Evolutionary conservation across 2,797 vertebrate genomes (phyloP).

Genomic region (Hypotaenidia okinawae): DNA sequence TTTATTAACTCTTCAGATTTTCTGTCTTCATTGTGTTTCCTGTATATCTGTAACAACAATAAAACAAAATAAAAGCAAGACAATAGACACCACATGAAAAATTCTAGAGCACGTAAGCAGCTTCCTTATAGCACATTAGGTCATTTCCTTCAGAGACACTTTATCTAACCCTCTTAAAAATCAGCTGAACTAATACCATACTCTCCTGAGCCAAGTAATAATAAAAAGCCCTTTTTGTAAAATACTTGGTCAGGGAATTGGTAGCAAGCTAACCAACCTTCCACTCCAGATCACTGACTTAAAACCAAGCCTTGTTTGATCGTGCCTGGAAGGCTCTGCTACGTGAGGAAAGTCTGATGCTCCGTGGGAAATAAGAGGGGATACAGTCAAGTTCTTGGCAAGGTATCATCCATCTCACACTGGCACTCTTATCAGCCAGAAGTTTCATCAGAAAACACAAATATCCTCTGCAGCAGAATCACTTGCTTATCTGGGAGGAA

Average conservation of each 20-base stretch:
- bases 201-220: slow-evolving; percentile 13
- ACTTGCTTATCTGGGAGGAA: slow-evolving; percentile 28
- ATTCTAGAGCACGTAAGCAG: slow-evolving; percentile 41
- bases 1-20: slow-evolving; percentile 68
- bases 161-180: slow-evolving; percentile 44
- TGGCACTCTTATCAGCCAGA: slow-evolving; percentile 28
- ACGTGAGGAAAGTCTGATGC: not conserved
- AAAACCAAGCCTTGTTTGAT: slow-evolving; percentile 28
- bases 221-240: not conserved
- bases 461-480: slow-evolving; percentile 33
- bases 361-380: not conserved
- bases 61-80: slow-evolving; percentile 59
- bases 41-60: slow-evolving; percentile 39
- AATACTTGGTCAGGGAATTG: slow-evolving; percentile 22
- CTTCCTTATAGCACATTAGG: slow-evolving; percentile 59
- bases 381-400: slow-evolving; percentile 7
- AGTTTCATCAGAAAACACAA: slow-evolving; percentile 44
- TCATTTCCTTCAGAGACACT: slow-evolving; percentile 60
- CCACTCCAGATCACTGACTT: not conserved
- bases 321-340: not conserved
- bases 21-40: slow-evolving; percentile 54
- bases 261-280: slow-evolving; percentile 17
- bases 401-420: not conserved
- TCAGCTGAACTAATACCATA: slow-evolving; percentile 29
- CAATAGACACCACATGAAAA: slow-evolving; percentile 57